Evolutionary conservation across 2,113 vertebrate genomes (phyloP).

Genomic region (Nibea albiflora): DNA sequence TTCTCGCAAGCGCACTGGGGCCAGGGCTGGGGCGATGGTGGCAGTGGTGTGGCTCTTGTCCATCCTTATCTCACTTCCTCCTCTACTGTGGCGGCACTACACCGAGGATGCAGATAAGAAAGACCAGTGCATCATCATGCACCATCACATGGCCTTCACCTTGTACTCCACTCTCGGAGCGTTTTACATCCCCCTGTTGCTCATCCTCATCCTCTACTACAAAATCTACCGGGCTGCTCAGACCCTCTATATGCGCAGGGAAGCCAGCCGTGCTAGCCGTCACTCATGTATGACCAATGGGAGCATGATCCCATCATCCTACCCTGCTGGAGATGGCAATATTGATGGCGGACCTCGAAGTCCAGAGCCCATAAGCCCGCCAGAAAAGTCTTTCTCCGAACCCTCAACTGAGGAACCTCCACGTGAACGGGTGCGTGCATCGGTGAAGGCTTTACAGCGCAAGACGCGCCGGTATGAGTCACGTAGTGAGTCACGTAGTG

Average conservation of each 20-base stretch:
- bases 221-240: conserved; percentile 98
- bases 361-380: conserved; percentile 82
- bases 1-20: conserved; percentile 92
- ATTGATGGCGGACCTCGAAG: conserved; percentile 81
- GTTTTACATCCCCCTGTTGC: conserved; percentile 94
- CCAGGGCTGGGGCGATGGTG: conserved; percentile 92
- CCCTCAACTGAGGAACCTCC: conserved; percentile 87
- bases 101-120: conserved; percentile 81
- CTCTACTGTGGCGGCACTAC: conserved; percentile 93
- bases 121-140: conserved; percentile 94
- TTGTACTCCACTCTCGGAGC: conserved; percentile 97
- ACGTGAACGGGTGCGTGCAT: conserved; percentile 83
- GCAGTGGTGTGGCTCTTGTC: conserved; percentile 94
- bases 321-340: conserved; percentile 84
- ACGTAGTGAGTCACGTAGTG: conserved; percentile 84
- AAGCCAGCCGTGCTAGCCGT: conserved; percentile 88
- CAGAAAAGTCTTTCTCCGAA: conserved; percentile 92
- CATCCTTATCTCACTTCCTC: conserved; percentile 94
- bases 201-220: conserved; percentile 98
- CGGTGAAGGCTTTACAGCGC: conserved; percentile 80
- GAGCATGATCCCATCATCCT: conserved; percentile 87
- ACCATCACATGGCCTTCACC: conserved; percentile 92
- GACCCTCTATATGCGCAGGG: conserved; percentile 93
- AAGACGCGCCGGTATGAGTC: conserved; percentile 84
- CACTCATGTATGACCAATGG: conserved; percentile 89